These are phyloP conservation scores for Aplidium turbinatum DNA, from an alignment of 23 tunicate genomes.

Conservation along the genomic window DNA sequence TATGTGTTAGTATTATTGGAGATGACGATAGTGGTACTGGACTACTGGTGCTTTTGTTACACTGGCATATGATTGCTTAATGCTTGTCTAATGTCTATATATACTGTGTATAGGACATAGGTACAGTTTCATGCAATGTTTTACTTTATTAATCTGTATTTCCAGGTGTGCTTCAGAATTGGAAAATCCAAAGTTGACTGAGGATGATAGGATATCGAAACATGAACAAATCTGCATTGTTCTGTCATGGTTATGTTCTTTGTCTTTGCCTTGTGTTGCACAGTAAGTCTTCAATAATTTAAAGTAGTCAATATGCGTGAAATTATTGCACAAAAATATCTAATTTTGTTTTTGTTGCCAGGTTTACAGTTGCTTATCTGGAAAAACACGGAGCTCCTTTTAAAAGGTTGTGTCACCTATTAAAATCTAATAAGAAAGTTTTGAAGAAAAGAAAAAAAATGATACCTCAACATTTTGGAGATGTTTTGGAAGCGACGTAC, in stretches of 20 bases:
- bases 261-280: constrained; percentile 20
- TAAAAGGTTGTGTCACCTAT: constrained; percentile 9
- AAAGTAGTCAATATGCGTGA: neutral
- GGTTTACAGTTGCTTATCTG: constrained; percentile 35
- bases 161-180: neutral
- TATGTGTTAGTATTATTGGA: no score
- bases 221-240: constrained; percentile 58
- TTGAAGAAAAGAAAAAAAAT: constrained; percentile 41
- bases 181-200: neutral
- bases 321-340: neutral
- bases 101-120: neutral
- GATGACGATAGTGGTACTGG: no score
- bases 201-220: constrained; percentile 2
- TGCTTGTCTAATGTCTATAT: neutral
- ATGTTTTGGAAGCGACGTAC: constrained; percentile 53
- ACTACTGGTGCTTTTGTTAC: no score
- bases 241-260: constrained; percentile 34
- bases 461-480: constrained; percentile 15
- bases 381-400: constrained; percentile 51
- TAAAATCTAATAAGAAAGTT: neutral
- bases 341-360: constrained; percentile 8
- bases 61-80: no score
- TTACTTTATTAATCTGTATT: neutral
- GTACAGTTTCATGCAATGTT: neutral
- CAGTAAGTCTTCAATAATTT: constrained; percentile 36